These are phyloP conservation scores for Blastobasis lacticolella DNA, from an alignment of 2,888 invertebrate species.

Conservation along the genomic window DNA sequence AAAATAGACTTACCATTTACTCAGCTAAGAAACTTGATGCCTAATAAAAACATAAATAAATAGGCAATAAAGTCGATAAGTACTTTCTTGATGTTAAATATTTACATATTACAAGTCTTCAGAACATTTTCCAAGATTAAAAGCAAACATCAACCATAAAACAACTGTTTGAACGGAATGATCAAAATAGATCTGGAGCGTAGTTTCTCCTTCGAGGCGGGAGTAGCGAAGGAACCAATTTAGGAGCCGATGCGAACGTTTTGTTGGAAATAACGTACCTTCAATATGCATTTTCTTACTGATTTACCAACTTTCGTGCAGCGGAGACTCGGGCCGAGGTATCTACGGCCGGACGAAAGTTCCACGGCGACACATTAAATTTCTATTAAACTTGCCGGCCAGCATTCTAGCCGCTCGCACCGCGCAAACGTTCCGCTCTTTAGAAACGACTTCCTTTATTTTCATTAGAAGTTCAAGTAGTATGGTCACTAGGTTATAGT, in stretches of 20 bases:
- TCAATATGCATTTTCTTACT: constrained; percentile 75
- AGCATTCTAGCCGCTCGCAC: not conserved
- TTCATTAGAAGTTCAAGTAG: no score
- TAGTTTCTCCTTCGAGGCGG: constrained; percentile 53
- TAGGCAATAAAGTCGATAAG: no score
- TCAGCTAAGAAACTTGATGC: no score
- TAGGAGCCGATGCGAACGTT: constrained; percentile 70
- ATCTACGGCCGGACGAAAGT: constrained; percentile 18
- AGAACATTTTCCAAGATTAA: constrained; percentile 39
- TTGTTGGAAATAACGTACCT: constrained; percentile 73
- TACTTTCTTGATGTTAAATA: no score
- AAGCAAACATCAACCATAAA: constrained; percentile 50
- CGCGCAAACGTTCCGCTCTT: not conserved
- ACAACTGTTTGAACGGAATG: constrained; percentile 54
- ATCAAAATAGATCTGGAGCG: constrained; percentile 62
- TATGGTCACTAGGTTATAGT: no score
- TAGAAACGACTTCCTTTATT: not conserved
- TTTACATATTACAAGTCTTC: no score
- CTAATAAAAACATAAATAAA: no score
- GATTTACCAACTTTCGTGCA: constrained; percentile 71
- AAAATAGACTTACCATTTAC: no score
- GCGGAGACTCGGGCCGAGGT: constrained; percentile 27
- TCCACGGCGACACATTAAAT: constrained; percentile 45
- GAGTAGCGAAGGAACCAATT: constrained; percentile 61
- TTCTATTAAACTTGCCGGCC: constrained; percentile 37